phyloP scores from a whole-genome alignment of 2,888 invertebrate species.

The Coremacera marginata region DNA sequence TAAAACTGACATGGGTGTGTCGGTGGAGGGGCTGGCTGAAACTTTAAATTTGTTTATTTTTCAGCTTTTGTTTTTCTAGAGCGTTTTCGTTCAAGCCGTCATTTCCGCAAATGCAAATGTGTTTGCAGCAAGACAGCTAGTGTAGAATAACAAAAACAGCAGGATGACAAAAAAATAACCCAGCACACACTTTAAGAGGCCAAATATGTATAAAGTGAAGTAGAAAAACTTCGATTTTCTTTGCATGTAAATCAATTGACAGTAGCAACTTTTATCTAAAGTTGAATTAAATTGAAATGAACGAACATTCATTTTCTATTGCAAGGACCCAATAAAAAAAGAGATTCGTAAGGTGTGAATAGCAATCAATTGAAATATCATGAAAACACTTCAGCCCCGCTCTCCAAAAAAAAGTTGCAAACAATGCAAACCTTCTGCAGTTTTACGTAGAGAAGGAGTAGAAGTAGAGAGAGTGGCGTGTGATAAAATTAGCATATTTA shows the following conservation, averaged over 20 bases:
- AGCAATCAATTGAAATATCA: conserved; percentile 31
- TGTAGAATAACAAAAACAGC: background rate
- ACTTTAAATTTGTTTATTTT: conserved; percentile 31
- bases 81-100: conserved; percentile 30
- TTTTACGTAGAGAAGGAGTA: background rate
- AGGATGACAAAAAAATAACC: background rate
- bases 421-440: conserved; percentile 22
- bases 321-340: background rate
- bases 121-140: background rate
- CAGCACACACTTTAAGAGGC: background rate
- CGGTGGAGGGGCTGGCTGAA: background rate
- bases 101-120: conserved; percentile 48
- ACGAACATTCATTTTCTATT: conserved; percentile 11
- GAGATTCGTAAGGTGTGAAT: background rate
- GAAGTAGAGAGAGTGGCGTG: background rate
- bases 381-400: conserved; percentile 25
- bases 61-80: conserved; percentile 27
- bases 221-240: background rate
- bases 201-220: background rate
- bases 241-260: conserved; percentile 21
- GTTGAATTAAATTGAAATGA: background rate
- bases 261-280: background rate
- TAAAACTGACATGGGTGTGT: background rate
- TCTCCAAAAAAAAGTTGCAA: background rate
- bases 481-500: background rate